Evolutionary conservation across 2,797 vertebrate species (phyloP).

Genomic region (Sebastes itinus): DNA sequence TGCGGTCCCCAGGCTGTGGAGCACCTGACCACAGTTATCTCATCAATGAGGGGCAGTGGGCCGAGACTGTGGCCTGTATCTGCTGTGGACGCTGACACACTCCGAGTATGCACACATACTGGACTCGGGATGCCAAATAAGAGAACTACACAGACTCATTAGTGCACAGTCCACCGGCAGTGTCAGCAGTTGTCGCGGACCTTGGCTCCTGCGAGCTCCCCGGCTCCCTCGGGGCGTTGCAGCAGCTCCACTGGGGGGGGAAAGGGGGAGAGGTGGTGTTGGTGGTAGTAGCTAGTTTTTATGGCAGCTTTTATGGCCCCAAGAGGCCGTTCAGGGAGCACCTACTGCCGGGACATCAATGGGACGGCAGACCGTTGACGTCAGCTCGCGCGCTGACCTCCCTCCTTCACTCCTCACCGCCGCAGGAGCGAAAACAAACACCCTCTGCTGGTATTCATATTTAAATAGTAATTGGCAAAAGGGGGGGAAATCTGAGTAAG

Average conservation of each 20-base stretch:
- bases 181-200: conserved; percentile 3
- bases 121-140: neutral
- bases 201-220: conserved; percentile 10
- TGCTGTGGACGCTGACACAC: neutral
- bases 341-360: conserved; percentile 64
- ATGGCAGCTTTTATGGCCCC: conserved; percentile 64
- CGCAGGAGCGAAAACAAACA: conserved; percentile 74
- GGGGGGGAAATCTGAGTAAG: conserved; percentile 52
- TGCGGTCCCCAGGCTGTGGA: conserved; percentile 20
- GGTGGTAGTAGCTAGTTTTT: conserved; percentile 37
- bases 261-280: neutral
- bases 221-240: conserved; percentile 21
- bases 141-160: neutral
- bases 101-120: neutral
- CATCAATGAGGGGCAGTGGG: conserved; percentile 48
- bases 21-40: conserved; percentile 54
- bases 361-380: conserved; percentile 41
- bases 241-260: neutral
- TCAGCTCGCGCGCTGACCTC: conserved; percentile 44
- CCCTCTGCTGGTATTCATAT: conserved; percentile 69
- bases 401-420: conserved; percentile 41
- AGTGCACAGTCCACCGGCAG: neutral
- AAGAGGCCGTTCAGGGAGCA: conserved; percentile 58
- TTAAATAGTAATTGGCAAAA: conserved; percentile 71
- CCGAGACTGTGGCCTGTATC: conserved; percentile 47